Evolutionary conservation across 2,888 invertebrate genomes (phyloP), one percentile per base, ranked within the genome.

Genomic region (Unio delphinus): DNA sequence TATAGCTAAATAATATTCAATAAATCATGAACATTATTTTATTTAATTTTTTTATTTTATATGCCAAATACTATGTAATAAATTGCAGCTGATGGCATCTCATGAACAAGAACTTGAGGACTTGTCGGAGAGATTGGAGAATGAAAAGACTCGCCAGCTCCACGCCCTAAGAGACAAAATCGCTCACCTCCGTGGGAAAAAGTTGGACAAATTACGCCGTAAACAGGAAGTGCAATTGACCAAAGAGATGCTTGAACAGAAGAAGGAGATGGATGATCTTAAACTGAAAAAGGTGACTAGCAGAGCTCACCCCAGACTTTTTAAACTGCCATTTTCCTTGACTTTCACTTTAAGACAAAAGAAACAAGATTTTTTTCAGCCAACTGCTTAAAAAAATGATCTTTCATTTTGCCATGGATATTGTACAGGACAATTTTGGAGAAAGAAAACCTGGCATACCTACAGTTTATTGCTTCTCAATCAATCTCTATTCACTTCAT

Each of bases 191-290:
- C 74, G 85, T 4, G 73, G 75, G 54, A 76, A 83, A 3, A 85
- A 85, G 63, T 79, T 87, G 81, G 85, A 86, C 4, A 83, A 86
- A 61, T 78, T 87, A 45, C 75, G 85, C 11, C 82, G 87, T 55
- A 82, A 83, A 70, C 88, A 89, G 70, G 89, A 89, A 67, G 80
- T 84, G 8, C 86, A 87, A 59, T 74, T 86, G 60, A 87, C 86
- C 17, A 80, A 80, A 65, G 88, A 88, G 70, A 85, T 85, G 85
- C 73, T 89, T 57, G 84, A 83, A 67, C 89, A 89, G 78, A 82
- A 84, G 77, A 85, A 87, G 70, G 88, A 89, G 71, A 58, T 87
- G 26, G 84, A 86, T 73, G 87, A 88, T 64, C 69, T 88, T n/a
- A 80, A 78, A 69, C 76, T 83, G 26, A 83, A 83, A 64, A 70